Conservation (phyloP, 1,140 invertebrate species). For the Diachasma alloeum region DNA sequence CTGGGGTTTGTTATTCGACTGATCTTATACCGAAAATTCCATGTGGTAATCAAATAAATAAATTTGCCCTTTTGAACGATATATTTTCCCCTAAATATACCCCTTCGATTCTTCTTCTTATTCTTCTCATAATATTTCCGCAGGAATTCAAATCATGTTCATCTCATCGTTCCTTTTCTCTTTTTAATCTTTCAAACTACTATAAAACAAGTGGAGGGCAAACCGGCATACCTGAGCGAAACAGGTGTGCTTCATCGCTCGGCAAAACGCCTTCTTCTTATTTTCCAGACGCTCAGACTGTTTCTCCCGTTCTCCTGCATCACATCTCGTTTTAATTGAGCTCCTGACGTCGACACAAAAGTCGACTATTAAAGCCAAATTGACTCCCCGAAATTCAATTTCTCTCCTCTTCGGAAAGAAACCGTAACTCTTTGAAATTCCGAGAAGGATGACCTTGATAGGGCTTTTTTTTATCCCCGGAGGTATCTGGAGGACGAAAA, state of each 20-base stretch:
- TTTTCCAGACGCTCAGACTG: neutral
- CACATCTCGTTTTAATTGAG: conserved; percentile 1
- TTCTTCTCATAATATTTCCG: neutral
- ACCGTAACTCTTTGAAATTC: neutral
- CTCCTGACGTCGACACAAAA: neutral
- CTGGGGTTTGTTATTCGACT: too few relatives aligned
- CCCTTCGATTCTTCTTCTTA: too few relatives aligned
- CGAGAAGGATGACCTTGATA: neutral
- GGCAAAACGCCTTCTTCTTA: neutral
- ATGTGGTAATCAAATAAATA: too few relatives aligned
- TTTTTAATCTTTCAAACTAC: neutral
- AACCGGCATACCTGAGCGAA: neutral
- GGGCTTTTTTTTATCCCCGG: neutral
- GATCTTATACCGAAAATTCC: too few relatives aligned
- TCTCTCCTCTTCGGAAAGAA: neutral
- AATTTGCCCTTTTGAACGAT: too few relatives aligned
- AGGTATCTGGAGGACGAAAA: neutral
- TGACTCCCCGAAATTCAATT: neutral
- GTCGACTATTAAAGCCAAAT: neutral
- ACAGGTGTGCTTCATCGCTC: neutral
- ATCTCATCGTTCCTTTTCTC: neutral
- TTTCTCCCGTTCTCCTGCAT: neutral
- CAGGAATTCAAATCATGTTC: neutral
- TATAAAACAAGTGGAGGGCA: neutral
- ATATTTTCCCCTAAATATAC: too few relatives aligned